phyloP scores from a whole-genome alignment of 2,113 vertebrate species.

The Charadrius vociferus region DNA sequence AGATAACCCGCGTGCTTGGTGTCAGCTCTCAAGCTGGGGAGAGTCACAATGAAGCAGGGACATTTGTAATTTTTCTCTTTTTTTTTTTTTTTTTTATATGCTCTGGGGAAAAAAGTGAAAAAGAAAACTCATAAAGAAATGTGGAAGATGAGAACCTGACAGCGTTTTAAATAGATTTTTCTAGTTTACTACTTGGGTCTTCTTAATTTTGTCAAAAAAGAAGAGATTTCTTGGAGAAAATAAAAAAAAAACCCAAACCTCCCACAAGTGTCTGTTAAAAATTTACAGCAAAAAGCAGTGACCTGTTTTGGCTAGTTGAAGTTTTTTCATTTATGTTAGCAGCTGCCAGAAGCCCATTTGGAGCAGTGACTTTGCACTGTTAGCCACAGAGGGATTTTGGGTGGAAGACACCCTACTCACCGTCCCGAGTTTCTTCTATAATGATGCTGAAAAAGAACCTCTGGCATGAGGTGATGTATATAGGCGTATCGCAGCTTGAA shows the following conservation, averaged over 20 bases:
- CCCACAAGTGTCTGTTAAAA: neutral
- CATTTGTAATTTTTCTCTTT: neutral
- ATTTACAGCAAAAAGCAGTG: neutral
- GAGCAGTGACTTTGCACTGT: neutral
- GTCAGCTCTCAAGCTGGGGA: neutral
- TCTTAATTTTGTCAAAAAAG: neutral
- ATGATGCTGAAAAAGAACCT: neutral
- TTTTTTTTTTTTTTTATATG: fast-evolving
- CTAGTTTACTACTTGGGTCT: neutral
- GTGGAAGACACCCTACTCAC: neutral
- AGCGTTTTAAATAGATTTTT: neutral
- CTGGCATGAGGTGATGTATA: neutral
- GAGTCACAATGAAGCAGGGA: neutral
- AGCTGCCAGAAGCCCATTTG: neutral
- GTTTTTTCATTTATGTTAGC: neutral
- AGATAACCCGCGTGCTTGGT: neutral
- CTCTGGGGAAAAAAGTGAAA: neutral
- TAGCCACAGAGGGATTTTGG: neutral
- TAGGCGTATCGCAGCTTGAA: fast-evolving
- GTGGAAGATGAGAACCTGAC: neutral
- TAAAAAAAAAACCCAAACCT: neutral
- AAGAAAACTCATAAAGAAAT: neutral
- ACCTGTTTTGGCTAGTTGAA: neutral
- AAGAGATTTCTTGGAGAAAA: neutral
- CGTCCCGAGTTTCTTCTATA: neutral